phyloP scores from a whole-genome alignment of 2,113 vertebrate genomes.

The Propithecus coquereli region DNA sequence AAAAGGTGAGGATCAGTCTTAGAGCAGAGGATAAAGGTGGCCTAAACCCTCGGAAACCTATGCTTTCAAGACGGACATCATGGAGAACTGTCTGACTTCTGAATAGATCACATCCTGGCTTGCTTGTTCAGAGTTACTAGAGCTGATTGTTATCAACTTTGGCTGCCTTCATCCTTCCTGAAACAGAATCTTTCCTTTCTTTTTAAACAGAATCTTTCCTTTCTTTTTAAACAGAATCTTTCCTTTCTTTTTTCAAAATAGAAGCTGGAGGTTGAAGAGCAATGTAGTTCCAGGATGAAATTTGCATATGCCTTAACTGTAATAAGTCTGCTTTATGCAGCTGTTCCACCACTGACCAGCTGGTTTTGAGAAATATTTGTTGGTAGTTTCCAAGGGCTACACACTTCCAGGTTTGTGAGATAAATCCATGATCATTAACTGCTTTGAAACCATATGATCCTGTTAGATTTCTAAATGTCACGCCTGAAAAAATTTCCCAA shows the following conservation, averaged over 20 bases:
- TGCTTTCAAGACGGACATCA: neutral
- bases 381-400: neutral
- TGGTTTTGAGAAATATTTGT: neutral
- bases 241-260: neutral
- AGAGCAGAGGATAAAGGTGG: neutral
- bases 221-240: neutral
- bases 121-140: neutral
- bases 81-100: neutral
- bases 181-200: neutral
- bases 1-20: neutral
- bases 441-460: neutral
- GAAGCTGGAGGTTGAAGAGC: neutral
- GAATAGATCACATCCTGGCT: neutral
- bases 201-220: neutral
- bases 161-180: neutral
- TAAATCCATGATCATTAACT: neutral
- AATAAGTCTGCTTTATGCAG: neutral
- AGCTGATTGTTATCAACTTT: neutral
- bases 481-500: neutral
- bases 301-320: neutral
- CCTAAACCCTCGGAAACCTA: neutral
- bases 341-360: neutral
- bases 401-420: neutral
- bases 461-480: conserved; percentile 26
- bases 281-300: neutral